Evolutionary conservation across 2,888 invertebrate species (phyloP).

Genomic region (Sarcophaga caerulescens): DNA sequence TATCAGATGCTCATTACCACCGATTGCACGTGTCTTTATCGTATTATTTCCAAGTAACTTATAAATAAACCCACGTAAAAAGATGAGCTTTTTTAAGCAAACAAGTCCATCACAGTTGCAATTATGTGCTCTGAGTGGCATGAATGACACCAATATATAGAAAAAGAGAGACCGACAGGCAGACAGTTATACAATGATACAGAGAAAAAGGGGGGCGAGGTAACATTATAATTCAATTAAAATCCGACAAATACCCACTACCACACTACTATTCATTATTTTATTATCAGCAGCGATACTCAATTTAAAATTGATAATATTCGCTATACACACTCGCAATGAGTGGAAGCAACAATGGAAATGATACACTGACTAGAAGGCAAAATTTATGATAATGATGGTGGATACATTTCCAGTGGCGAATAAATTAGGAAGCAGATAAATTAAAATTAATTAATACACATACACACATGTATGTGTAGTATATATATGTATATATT

Average conservation of each 20-base stretch:
- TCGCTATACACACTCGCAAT: background rate
- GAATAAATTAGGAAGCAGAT: conserved; percentile 49
- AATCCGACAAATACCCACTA: conserved; percentile 18
- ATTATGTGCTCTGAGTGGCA: background rate
- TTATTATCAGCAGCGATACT: conserved; percentile 38
- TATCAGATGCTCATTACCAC: background rate
- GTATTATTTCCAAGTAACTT: background rate
- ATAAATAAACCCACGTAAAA: background rate
- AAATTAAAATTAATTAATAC: conserved; percentile 49
- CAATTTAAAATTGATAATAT: conserved; percentile 50
- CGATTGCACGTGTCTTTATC: background rate
- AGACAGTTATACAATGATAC: background rate
- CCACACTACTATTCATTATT: conserved; percentile 27
- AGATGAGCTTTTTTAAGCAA: background rate
- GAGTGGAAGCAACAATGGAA: background rate
- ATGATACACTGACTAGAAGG: background rate
- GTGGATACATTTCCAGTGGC: background rate
- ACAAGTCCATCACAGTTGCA: conserved; percentile 28
- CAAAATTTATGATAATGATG: background rate
- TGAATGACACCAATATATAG: background rate
- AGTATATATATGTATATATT: no score
- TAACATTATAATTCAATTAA: conserved; percentile 56
- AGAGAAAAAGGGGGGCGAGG: background rate
- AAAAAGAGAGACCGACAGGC: background rate
- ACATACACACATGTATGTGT: background rate